Evolutionary conservation across 2,113 vertebrate genomes (phyloP).

Genomic region (Xerus inauris): DNA sequence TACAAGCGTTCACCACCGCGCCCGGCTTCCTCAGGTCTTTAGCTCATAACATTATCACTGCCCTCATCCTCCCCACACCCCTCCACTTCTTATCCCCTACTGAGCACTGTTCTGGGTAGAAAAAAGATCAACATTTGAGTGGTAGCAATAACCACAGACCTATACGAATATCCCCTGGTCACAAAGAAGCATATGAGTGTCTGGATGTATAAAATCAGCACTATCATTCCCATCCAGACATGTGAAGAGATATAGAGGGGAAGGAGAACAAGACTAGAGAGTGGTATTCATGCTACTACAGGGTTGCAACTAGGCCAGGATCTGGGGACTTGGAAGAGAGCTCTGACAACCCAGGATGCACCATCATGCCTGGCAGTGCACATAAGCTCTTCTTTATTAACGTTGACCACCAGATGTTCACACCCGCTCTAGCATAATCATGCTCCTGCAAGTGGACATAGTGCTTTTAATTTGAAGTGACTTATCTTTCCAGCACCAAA

Average conservation of each 20-base stretch:
- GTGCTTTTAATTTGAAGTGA: not conserved
- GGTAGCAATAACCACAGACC: not conserved
- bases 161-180: not conserved
- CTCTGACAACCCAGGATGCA: not conserved
- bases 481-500: not conserved
- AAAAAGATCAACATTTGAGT: not conserved
- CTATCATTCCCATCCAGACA: not conserved
- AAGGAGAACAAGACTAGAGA: not conserved
- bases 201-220: not conserved
- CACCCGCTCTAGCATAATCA: not conserved
- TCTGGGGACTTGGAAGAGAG: not conserved
- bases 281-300: rapidly evolving
- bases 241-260: too few relatives aligned
- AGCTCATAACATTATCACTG: not conserved
- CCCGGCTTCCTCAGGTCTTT: not conserved
- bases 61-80: not conserved
- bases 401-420: not conserved
- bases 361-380: not conserved
- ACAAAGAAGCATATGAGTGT: not conserved
- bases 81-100: not conserved
- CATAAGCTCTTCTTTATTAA: not conserved
- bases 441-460: not conserved
- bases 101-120: not conserved
- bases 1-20: too few relatives aligned
- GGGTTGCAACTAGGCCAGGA: not conserved